Percentiles rank a stretch among this genome's conserved stretches.
Evolutionary conservation across 2,113 vertebrate species (phyloP).

Genomic region (Cranoglanis bouderius): DNA sequence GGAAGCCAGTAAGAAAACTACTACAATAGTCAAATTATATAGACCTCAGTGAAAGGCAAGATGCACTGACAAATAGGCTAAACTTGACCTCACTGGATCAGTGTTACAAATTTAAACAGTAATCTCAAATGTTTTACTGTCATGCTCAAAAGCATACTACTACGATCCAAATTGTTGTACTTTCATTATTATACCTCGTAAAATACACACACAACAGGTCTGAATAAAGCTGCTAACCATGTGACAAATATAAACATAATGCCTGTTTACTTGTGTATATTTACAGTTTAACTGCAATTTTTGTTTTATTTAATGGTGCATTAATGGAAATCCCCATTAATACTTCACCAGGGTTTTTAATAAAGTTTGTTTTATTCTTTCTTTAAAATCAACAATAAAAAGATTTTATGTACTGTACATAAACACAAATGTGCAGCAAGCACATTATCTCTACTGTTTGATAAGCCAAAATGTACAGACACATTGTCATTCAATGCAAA

Average conservation of each 20-base stretch:
- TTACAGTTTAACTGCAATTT: neutral
- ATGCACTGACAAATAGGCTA: neutral
- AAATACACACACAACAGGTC: neutral
- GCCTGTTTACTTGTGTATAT: neutral
- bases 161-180: neutral
- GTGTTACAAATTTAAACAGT: neutral
- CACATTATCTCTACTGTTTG: conserved; percentile 69
- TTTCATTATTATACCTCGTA: neutral
- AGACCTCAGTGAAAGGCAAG: neutral
- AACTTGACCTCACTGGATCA: neutral
- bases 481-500: conserved; percentile 51
- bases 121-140: neutral
- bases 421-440: conserved; percentile 75
- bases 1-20: neutral
- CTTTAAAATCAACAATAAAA: conserved; percentile 71
- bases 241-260: neutral
- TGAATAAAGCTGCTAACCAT: neutral
- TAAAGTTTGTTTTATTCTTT: conserved; percentile 37
- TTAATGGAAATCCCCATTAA: neutral
- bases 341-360: neutral
- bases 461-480: conserved; percentile 76
- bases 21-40: neutral
- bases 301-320: neutral
- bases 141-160: neutral
- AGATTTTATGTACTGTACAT: conserved; percentile 80